Percentiles rank a stretch among this genome's conserved stretches.
These are phyloP conservation scores for Pionites leucogaster DNA, from an alignment of 2,113 vertebrate species.

Conservation along the genomic window DNA sequence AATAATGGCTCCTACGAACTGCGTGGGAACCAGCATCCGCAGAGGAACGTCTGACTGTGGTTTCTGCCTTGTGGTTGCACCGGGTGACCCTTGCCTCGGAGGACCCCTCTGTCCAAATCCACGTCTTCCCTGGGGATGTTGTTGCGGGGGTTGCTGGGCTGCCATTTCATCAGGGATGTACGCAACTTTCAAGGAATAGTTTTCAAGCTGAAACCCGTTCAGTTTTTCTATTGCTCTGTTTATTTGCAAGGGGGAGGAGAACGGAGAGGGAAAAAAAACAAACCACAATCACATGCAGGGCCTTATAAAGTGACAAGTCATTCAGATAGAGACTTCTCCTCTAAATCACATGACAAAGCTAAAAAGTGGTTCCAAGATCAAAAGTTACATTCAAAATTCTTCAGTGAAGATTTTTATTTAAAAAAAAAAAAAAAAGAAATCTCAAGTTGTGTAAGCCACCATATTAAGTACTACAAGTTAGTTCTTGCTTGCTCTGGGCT, in stretches of 20 bases:
- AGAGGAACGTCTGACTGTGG: slow-evolving; percentile 90
- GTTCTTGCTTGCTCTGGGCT: slow-evolving; percentile 20
- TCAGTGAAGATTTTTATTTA: neutral
- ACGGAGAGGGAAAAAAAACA: neutral
- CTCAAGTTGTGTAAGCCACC: neutral
- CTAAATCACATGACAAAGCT: neutral
- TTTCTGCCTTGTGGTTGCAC: slow-evolving; percentile 85
- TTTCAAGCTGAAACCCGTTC: slow-evolving; percentile 94
- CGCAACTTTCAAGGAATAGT: slow-evolving; percentile 91
- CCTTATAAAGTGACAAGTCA: neutral
- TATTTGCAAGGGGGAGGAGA: slow-evolving; percentile 2
- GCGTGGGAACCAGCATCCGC: slow-evolving; percentile 93
- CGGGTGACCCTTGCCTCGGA: slow-evolving; percentile 87
- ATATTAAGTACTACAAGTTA: slow-evolving; percentile 15
- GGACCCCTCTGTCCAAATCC: slow-evolving; percentile 86
- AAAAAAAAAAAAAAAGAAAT: neutral
- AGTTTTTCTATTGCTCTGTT: slow-evolving; percentile 94
- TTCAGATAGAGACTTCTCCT: neutral
- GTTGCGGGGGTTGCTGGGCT: slow-evolving; percentile 65
- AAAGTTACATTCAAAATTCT: neutral
- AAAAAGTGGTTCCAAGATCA: neutral
- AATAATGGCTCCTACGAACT: slow-evolving; percentile 97
- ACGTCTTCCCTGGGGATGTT: slow-evolving; percentile 80
- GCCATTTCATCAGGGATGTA: slow-evolving; percentile 95
- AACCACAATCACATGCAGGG: neutral